Evolutionary conservation across 1,140 invertebrate genomes (phyloP), one percentile per base, ranked within the genome.

Genomic region (Chymomyza costata): DNA sequence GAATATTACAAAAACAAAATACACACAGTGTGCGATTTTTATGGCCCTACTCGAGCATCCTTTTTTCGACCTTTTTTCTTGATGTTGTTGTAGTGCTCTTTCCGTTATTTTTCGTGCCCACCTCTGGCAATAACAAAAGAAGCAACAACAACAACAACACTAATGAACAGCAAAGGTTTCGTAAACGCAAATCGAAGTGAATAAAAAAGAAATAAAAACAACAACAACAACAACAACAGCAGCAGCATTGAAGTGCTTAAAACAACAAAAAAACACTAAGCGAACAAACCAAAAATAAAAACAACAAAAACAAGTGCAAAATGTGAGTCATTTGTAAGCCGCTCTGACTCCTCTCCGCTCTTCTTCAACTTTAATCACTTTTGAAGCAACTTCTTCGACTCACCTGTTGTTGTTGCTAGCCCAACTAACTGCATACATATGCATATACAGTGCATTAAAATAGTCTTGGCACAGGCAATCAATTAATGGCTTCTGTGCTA

Each of bases 151-250:
- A 15, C 52, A 40, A 39, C 51, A 47, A 47, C 51, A 57, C 47
- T 52, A 57, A 48, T 57, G 53, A 62, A 62, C 62, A 52, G 53
- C 44, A 58, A 65, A 62, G 70, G 70, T 74, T 74, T 69, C 65
- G 57, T 65, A 76, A 74, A 74, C 65, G 57, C 61, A 76, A 74
- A 74, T 65, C 70, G 70, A 64, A 71, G 48, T 25, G 21, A 25
- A 25, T 5, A 3, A 8, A 8, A 3, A 25, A 25, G 61, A 3
- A 8, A 8, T 8, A 25, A 25, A 61, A 65, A 11, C 54, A 69
- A 10, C 39, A 65, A 32, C 62, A 62, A 15, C 37, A 41, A 38
- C 38, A 59, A 16, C 38, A 57, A 39, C 11, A 44, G 41, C 41
- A 43, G 6, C 31, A 51, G 50, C 44, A 63, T 59, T 74, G 46